Evolutionary conservation across 2,113 vertebrate genomes (phyloP).

Genomic region (Leptobrachium ailaonicum): DNA sequence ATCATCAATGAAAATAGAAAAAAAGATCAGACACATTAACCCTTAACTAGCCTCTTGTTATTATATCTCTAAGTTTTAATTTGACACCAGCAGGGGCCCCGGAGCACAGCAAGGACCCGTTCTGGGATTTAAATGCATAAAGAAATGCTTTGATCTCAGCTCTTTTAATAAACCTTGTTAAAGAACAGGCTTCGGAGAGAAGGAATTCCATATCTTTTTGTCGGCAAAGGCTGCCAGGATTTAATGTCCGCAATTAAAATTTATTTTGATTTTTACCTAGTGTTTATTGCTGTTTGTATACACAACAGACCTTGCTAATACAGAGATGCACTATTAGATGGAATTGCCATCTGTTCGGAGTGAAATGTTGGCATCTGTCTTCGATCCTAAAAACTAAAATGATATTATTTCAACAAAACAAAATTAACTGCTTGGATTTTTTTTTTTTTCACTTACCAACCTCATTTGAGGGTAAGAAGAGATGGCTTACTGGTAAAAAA

Average conservation of each 20-base stretch:
- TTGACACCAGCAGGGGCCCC: background rate
- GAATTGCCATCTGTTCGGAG: constrained; percentile 90
- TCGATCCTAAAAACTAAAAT: constrained; percentile 75
- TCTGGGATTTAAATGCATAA: constrained; percentile 20
- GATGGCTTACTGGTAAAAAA: constrained; percentile 54
- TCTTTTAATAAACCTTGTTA: constrained; percentile 64
- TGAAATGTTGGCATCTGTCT: constrained; percentile 85
- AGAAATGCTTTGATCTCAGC: constrained; percentile 34
- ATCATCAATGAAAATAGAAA: constrained; percentile 12
- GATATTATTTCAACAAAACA: constrained; percentile 83
- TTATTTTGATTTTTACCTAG: constrained; percentile 89
- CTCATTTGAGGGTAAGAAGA: constrained; percentile 58
- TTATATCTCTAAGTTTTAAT: constrained; percentile 9
- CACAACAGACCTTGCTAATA: constrained; percentile 88
- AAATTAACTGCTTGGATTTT: constrained; percentile 69
- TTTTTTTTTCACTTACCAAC: constrained; percentile 62
- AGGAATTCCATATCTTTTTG: constrained; percentile 66
- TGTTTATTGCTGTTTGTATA: constrained; percentile 90
- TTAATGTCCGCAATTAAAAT: constrained; percentile 91
- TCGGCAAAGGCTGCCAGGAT: constrained; percentile 77
- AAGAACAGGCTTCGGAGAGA: constrained; percentile 71
- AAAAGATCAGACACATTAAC: background rate
- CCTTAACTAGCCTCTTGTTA: background rate
- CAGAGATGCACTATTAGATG: constrained; percentile 85
- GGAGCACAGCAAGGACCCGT: constrained; percentile 13